A percentile compares a stretch with the other conserved stretches of the same genome.
Conservation (phyloP, 1,140 invertebrate species). For the Solen grandis region DNA sequence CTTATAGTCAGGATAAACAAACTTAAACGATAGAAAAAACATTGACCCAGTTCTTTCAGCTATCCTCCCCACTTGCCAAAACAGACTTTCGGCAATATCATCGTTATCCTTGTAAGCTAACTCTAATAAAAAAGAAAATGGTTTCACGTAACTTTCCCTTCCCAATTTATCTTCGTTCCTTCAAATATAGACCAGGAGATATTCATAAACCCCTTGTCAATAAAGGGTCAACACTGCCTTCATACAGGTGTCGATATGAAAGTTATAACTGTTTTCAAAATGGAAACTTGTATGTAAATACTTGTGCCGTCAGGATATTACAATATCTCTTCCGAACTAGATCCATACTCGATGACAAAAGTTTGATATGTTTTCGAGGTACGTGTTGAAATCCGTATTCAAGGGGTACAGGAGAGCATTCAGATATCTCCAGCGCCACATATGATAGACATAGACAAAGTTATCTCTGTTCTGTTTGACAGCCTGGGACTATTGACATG, state of each 20-base stretch:
- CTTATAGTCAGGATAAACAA: too few relatives aligned
- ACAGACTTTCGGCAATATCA: too few relatives aligned
- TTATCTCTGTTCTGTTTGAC: background rate
- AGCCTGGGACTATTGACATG: background rate
- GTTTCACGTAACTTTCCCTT: background rate
- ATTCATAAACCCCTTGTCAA: constrained; percentile 45
- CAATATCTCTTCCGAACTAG: constrained; percentile 26
- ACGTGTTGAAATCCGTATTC: constrained; percentile 38
- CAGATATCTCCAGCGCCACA: background rate
- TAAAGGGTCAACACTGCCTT: constrained; percentile 35
- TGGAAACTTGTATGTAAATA: constrained; percentile 53
- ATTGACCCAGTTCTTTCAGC: too few relatives aligned
- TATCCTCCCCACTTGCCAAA: too few relatives aligned
- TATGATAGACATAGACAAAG: background rate
- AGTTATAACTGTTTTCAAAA: constrained; percentile 43
- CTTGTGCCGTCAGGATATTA: constrained; percentile 45
- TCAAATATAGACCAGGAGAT: constrained; percentile 3
- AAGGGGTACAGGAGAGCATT: background rate
- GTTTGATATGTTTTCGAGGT: constrained; percentile 46
- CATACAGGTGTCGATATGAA: constrained; percentile 49
- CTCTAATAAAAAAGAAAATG: too few relatives aligned
- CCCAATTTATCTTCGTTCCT: background rate
- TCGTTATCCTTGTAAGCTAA: too few relatives aligned
- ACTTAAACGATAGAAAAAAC: too few relatives aligned
- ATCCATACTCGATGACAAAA: constrained; percentile 38